Evolutionary conservation across 2,113 vertebrate species (phyloP), one percentile per base, ranked within the genome.

Genomic region (Caranx ignobilis): DNA sequence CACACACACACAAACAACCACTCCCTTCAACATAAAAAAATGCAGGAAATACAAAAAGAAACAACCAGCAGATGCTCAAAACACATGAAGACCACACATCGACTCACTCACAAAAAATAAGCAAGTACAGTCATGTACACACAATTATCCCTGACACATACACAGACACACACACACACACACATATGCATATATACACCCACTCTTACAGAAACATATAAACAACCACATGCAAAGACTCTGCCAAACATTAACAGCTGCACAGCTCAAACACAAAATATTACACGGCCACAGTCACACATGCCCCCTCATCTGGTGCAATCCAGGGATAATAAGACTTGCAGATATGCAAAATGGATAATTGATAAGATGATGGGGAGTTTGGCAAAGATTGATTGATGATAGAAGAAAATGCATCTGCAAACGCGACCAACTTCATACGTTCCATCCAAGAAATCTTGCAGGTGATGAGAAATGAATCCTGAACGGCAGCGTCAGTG

Each of bases 1-100:
- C 43, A 71, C 72, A 59, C 43, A 66, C 19, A 60, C 11, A 71
- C 26, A 83, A 11, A 69, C 59, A 37, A 26, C n/a, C 52, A 21
- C 19, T n/a, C 50, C 19, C 50, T 52, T 52, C 19, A 52, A 52
- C 12, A 55, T 3, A 26, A 55, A 55, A 55, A 55, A 26, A 55
- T 55, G n/a, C 11, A 12, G 10, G 12, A 55, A 52, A n/a, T 7
- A 47, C 45, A 3, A 47, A 52, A 52, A n/a, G 48, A n/a, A 52
- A n/a, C 19, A 52, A n/a, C 19, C 48, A 52, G 50, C 19, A 21
- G 50, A 54, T n/a, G 50, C n/a, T 54, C 50, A 55, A 21, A 55
- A 21, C 52, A 55, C 3, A 21, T 21, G n/a, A 55, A n/a, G 18
- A 26, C n/a, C n/a, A 65, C 43, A 60, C 34, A 37, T 31, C 15